Conservation (phyloP, 2,888 invertebrate genomes). For the Anagyrus pseudococci region DNA sequence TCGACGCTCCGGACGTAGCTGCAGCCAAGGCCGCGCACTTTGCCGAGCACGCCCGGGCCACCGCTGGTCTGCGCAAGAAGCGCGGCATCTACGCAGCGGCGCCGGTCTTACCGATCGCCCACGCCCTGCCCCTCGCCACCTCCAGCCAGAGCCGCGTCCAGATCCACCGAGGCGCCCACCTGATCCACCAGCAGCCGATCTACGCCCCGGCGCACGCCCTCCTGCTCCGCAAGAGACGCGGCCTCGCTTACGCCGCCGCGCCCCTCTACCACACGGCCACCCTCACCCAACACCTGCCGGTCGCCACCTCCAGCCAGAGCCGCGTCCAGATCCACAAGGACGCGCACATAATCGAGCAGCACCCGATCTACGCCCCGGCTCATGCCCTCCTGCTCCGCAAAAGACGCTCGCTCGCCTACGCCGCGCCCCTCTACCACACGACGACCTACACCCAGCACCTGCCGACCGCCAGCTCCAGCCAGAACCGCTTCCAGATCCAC, state of each 20-base stretch:
- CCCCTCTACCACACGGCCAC: not conserved
- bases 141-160: constrained; percentile 45
- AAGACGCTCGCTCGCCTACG: constrained; percentile 22
- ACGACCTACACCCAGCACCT: not conserved
- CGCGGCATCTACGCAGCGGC: constrained; percentile 40
- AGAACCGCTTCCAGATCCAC: constrained; percentile 44
- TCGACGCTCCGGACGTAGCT: constrained; percentile 46
- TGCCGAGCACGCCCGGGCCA: constrained; percentile 62
- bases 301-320: constrained; percentile 45
- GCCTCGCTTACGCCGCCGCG: constrained; percentile 23
- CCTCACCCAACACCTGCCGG: not conserved
- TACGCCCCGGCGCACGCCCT: not conserved
- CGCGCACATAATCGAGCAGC: constrained; percentile 15
- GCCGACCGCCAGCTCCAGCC: constrained; percentile 42
- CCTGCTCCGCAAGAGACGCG: constrained; percentile 3
- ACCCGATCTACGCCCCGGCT: constrained; percentile 1
- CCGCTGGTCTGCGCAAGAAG: constrained; percentile 40
- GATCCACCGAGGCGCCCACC: constrained; percentile 37
- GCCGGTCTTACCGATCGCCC: not conserved
- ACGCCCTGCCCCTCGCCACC: constrained; percentile 32
- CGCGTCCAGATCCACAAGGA: constrained; percentile 42
- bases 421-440: not conserved
- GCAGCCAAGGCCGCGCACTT: constrained; percentile 65
- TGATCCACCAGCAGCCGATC: constrained; percentile 6
- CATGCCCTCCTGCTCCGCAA: not conserved